Conservation (phyloP, 2,797 vertebrate species). For the Gymnoscopelus braueri region DNA sequence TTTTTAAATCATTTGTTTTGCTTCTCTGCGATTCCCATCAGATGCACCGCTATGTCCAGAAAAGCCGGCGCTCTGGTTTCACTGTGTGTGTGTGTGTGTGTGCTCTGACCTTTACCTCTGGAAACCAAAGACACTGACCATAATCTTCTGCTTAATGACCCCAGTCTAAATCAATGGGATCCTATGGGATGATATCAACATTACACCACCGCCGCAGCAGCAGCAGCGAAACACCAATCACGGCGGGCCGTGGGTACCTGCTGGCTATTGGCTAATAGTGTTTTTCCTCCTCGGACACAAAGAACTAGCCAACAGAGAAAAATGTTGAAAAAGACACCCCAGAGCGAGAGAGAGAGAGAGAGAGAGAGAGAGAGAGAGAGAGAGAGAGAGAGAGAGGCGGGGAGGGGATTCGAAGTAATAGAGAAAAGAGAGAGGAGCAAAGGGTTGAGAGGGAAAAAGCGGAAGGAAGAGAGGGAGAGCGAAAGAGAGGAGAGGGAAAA, state of each 20-base stretch:
- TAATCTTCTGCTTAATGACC: conserved; percentile 79
- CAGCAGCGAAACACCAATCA: conserved; percentile 59
- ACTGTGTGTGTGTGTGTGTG: conserved; percentile 46
- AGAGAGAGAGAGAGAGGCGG: background rate
- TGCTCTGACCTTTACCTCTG: conserved; percentile 73
- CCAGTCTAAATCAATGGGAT: conserved; percentile 68
- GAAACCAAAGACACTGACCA: conserved; percentile 79
- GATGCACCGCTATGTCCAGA: conserved; percentile 66
- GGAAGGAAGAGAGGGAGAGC: background rate
- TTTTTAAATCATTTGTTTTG: conserved; percentile 57
- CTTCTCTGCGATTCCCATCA: conserved; percentile 70
- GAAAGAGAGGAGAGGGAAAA: background rate
- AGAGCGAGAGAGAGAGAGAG: conserved; percentile 22
- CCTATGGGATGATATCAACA: conserved; percentile 77
- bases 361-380: conserved; percentile 11
- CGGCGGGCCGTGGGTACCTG: conserved; percentile 46
- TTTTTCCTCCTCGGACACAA: conserved; percentile 49
- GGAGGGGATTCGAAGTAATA: background rate
- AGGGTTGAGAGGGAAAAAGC: background rate
- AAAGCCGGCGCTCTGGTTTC: conserved; percentile 75
- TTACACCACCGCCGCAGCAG: conserved; percentile 64
- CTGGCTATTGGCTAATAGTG: conserved; percentile 60
- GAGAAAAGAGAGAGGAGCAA: background rate
- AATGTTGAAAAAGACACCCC: conserved; percentile 49
- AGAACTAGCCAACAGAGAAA: conserved; percentile 55